These are phyloP conservation scores for Diadegma fenestrale DNA, from an alignment of 2,888 invertebrate species.

Conservation along the genomic window DNA sequence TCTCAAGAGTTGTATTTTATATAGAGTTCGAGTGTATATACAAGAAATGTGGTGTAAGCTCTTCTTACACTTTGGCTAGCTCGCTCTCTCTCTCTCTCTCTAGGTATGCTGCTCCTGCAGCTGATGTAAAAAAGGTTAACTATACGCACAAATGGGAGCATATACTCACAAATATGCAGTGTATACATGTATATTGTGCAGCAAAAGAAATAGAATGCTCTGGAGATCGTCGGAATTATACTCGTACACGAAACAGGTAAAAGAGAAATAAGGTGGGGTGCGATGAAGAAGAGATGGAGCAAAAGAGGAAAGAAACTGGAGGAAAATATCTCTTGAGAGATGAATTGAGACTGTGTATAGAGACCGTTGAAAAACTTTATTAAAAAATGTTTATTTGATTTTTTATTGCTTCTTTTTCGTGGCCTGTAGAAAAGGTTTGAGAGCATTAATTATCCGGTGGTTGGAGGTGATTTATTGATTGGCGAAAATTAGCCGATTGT, in stretches of 20 bases:
- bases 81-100: background rate
- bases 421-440: background rate
- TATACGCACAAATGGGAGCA: constrained; percentile 26
- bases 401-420: background rate
- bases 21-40: constrained; percentile 23
- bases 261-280: constrained; percentile 2
- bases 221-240: constrained; percentile 22
- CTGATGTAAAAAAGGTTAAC: constrained; percentile 36
- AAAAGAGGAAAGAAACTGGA: constrained; percentile 13
- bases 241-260: constrained; percentile 29
- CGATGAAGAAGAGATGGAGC: constrained; percentile 7
- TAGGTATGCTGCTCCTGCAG: background rate
- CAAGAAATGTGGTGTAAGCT: constrained; percentile 44
- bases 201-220: constrained; percentile 28
- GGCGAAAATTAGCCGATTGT: background rate
- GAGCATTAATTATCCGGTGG: background rate
- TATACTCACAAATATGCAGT: constrained; percentile 4
- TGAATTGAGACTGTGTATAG: constrained; percentile 7
- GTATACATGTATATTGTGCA: background rate
- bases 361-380: background rate
- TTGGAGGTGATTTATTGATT: background rate
- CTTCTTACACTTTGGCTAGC: constrained; percentile 26
- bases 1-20: constrained; percentile 24
- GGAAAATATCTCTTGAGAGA: constrained; percentile 48
- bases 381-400: background rate